Percentiles rank a stretch among this genome's conserved stretches.
Conservation (phyloP, 2,888 invertebrate species). For the Sesia bembeciformis region DNA sequence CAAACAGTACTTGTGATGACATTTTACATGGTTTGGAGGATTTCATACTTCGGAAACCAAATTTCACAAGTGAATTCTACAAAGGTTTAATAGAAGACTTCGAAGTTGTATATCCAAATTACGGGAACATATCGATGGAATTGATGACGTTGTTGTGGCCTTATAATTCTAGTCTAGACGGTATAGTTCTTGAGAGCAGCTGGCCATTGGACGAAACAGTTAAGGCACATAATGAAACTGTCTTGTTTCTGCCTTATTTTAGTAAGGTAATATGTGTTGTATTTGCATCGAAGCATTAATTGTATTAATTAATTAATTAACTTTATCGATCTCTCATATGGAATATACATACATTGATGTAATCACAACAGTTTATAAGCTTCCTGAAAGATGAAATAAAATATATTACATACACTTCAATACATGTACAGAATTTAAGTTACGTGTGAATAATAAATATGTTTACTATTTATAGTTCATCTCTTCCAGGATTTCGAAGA, state of each 20-base stretch:
- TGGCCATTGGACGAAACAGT: conserved; percentile 66
- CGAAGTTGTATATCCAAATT: conserved; percentile 43
- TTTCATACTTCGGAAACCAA: conserved; percentile 24
- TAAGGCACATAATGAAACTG: conserved; percentile 39
- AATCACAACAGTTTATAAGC: no score
- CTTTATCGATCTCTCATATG: no score
- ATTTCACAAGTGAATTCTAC: conserved; percentile 22
- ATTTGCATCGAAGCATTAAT: no score
- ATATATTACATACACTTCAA: no score
- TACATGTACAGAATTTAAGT: not conserved
- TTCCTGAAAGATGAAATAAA: no score
- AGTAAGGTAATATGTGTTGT: conserved; percentile 45
- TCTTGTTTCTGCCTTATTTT: conserved; percentile 59
- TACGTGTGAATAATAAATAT: not conserved
- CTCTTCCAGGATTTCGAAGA: conserved; percentile 46
- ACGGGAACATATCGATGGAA: conserved; percentile 22
- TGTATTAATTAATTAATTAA: no score
- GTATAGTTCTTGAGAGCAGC: conserved; percentile 66
- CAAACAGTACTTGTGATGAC: conserved; percentile 11
- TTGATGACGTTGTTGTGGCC: conserved; percentile 38
- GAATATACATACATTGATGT: no score
- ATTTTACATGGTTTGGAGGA: conserved; percentile 19
- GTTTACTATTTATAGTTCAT: conserved; percentile 7
- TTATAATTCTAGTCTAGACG: conserved; percentile 37
- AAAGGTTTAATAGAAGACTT: conserved; percentile 24